Conservation (phyloP, 2,113 vertebrate species). For the Onychorhynchus coronatus region DNA sequence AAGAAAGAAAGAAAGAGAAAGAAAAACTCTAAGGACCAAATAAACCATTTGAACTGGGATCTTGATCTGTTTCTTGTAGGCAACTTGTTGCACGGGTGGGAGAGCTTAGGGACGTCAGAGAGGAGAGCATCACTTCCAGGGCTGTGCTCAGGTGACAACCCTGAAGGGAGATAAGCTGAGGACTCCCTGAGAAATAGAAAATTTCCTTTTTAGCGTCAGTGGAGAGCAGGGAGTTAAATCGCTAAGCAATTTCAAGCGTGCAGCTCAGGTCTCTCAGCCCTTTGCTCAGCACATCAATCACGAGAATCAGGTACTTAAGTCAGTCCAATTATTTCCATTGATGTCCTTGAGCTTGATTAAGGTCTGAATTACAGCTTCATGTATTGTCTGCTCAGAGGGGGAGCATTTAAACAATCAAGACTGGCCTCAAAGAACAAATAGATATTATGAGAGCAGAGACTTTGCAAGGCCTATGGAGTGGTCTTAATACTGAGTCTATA, state of each 20-base stretch:
- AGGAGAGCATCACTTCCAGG: background rate
- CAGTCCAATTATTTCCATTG: slow-evolving; percentile 11
- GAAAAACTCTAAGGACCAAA: background rate
- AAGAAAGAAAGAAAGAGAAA: background rate
- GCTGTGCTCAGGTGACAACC: background rate
- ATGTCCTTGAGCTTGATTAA: slow-evolving; percentile 9
- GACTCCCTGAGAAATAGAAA: background rate
- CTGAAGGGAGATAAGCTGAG: background rate
- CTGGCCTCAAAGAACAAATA: background rate
- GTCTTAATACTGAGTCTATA: background rate
- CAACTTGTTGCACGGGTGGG: background rate
- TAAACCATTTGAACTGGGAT: background rate
- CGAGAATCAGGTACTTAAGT: background rate
- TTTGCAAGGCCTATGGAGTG: background rate
- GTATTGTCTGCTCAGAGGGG: background rate
- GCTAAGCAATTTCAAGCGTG: background rate
- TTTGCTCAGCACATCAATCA: background rate
- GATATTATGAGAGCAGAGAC: background rate
- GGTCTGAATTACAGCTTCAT: background rate
- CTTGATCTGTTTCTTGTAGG: background rate
- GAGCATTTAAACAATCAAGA: background rate
- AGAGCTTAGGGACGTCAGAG: background rate
- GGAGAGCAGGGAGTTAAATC: background rate
- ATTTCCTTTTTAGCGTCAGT: background rate
- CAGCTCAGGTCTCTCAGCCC: background rate